Conservation (phyloP, 2,113 vertebrate species). For the Cololabis saira region DNA sequence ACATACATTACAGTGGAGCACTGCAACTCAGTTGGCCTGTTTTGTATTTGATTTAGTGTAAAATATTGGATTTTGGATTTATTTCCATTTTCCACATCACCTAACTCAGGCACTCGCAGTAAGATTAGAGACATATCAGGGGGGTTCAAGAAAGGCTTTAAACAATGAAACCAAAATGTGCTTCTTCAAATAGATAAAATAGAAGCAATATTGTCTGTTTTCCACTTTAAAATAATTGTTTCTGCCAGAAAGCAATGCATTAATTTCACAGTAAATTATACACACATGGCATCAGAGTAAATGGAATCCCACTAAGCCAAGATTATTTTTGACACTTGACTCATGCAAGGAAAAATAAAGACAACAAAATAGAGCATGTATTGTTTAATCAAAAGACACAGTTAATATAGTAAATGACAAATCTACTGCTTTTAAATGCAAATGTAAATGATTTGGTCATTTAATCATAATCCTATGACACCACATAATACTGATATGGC, state of each 20-base stretch:
- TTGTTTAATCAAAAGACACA: neutral
- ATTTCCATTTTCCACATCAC: neutral
- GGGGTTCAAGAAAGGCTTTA: neutral
- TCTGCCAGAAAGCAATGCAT: no score
- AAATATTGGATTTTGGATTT: neutral
- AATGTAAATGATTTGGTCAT: no score
- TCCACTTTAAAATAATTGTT: no score
- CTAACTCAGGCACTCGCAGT: neutral
- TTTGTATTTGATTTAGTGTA: neutral
- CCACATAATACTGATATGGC: neutral
- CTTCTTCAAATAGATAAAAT: constrained; percentile 1
- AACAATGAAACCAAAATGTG: neutral
- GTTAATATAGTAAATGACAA: neutral
- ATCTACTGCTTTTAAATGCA: neutral
- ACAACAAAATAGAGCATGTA: neutral
- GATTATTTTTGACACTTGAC: neutral
- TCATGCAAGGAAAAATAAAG: neutral
- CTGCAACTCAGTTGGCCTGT: neutral
- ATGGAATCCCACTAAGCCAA: neutral
- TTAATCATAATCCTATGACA: neutral
- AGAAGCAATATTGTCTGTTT: no score
- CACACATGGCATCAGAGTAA: neutral
- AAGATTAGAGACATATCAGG: neutral
- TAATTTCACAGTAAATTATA: constrained; percentile 1
- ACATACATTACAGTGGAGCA: neutral